phyloP scores from a whole-genome alignment of 2,113 vertebrate species.

The Leptodactylus fuscus region DNA sequence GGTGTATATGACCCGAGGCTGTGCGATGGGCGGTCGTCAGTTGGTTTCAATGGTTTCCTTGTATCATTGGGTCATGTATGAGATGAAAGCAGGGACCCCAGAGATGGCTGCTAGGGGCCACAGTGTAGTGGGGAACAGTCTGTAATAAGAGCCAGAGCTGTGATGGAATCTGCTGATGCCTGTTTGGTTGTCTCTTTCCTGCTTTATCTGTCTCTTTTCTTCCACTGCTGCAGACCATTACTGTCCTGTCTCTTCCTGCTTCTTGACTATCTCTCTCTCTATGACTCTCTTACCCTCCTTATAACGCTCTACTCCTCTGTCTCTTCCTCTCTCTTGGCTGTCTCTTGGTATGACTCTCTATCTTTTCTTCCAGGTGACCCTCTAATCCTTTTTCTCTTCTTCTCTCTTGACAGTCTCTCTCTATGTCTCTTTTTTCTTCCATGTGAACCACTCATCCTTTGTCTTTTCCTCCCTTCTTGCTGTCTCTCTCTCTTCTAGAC shows the following conservation, averaged over 20 bases:
- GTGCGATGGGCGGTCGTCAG: no score
- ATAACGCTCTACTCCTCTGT: background rate
- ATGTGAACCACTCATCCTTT: background rate
- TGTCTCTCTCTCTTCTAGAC: no score
- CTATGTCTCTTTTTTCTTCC: no score
- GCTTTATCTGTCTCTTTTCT: background rate
- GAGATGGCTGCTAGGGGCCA: background rate
- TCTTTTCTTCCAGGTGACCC: background rate
- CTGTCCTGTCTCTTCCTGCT: background rate
- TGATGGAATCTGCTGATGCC: no score
- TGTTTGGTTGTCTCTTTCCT: conserved; percentile 63
- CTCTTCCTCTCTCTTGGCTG: background rate
- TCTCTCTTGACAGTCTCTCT: background rate
- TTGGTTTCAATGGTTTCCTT: background rate
- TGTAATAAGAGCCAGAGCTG: no score
- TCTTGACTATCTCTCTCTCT: background rate
- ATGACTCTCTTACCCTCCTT: background rate
- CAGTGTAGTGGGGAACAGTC: background rate
- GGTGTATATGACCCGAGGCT: no score
- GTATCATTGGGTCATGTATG: background rate
- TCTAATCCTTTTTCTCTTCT: background rate
- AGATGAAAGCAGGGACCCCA: background rate
- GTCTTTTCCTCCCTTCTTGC: no score
- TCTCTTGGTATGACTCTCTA: no score
- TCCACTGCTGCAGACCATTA: background rate